These are phyloP conservation scores for Indri indri DNA, from an alignment of 2,113 vertebrate species.

Conservation along the genomic window DNA sequence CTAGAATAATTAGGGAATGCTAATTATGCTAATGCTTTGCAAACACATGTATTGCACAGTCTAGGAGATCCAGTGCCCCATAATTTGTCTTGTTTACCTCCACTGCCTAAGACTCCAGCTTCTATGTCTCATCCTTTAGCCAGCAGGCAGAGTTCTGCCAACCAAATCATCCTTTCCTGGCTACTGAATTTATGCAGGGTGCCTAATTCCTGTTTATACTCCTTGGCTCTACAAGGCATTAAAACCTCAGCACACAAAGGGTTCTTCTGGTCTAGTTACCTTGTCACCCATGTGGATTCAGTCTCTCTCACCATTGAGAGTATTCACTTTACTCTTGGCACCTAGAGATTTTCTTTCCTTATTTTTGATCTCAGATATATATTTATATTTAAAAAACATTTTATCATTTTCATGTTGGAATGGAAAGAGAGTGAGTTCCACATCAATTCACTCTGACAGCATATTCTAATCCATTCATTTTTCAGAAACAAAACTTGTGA, in stretches of 20 bases:
- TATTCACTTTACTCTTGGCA: neutral
- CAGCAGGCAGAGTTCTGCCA: neutral
- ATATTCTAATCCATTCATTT: neutral
- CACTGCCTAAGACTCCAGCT: neutral
- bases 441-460: neutral
- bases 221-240: neutral
- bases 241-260: neutral
- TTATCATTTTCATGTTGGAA: neutral
- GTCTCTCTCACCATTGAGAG: neutral
- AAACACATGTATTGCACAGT: neutral
- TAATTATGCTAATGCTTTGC: too few species aligned
- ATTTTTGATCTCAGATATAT: neutral
- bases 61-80: neutral
- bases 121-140: neutral
- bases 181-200: neutral
- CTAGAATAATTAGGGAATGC: neutral
- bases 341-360: neutral
- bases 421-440: neutral
- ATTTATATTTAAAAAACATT: neutral
- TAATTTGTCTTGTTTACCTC: neutral
- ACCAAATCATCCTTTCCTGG: neutral
- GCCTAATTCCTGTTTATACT: neutral
- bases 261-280: neutral
- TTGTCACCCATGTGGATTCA: neutral
- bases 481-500: neutral